Evolutionary conservation across 2,113 vertebrate species (phyloP).

Genomic region (Athene cunicularia): DNA sequence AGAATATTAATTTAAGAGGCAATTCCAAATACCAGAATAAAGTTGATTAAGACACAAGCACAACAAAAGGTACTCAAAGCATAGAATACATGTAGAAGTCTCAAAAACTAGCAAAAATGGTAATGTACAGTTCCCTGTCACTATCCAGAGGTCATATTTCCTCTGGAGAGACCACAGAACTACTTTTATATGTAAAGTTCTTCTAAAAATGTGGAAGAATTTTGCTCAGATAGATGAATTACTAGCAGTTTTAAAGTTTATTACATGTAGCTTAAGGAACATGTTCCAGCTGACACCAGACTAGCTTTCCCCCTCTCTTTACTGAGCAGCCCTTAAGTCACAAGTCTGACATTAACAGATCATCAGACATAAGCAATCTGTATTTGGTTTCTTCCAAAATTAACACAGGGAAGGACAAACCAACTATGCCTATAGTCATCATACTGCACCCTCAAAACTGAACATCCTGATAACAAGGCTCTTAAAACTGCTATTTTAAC

Average conservation of each 20-base stretch:
- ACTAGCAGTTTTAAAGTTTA: not conserved
- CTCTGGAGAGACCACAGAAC: not conserved
- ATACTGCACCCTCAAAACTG: not conserved
- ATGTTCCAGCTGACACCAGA: not conserved
- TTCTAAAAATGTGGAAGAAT: not conserved
- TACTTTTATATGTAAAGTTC: not conserved
- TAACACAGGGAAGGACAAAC: not conserved
- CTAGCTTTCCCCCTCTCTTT: not conserved
- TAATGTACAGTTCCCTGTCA: not conserved
- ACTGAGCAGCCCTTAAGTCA: not conserved
- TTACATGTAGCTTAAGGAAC: not conserved
- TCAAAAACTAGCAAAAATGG: not conserved
- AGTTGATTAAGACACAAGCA: not conserved
- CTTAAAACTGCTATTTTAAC: not conserved
- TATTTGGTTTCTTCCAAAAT: not conserved
- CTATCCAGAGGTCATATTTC: not conserved
- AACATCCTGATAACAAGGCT: not conserved
- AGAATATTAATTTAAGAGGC: not conserved
- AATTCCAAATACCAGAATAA: not conserved
- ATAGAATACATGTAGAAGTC: not conserved
- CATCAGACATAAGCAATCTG: not conserved
- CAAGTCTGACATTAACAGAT: not conserved
- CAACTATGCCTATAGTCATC: not conserved
- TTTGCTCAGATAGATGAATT: not conserved
- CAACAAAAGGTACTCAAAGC: not conserved